Percentiles rank a stretch among this genome's conserved stretches.
Evolutionary conservation across 2,113 vertebrate species (phyloP).

Genomic region (Cephalopholis sonnerati): DNA sequence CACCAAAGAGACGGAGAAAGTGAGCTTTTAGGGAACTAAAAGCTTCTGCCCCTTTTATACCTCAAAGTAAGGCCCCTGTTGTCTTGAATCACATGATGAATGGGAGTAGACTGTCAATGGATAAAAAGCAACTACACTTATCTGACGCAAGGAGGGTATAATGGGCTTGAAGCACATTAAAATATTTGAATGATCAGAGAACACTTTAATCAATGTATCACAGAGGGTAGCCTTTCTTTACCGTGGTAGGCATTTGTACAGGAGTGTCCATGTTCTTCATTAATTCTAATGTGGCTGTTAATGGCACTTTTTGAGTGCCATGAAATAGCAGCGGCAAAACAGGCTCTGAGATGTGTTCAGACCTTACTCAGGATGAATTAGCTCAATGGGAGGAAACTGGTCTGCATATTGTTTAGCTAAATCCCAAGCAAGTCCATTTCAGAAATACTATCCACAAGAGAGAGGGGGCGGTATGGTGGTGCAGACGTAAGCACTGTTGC

Average conservation of each 20-base stretch:
- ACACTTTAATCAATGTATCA: slow-evolving; percentile 57
- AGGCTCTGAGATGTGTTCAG: slow-evolving; percentile 18
- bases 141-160: slow-evolving; percentile 48
- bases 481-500: too few species aligned
- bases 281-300: slow-evolving; percentile 65
- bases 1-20: slow-evolving; percentile 39
- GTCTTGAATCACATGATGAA: slow-evolving; percentile 60
- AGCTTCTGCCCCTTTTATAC: slow-evolving; percentile 58
- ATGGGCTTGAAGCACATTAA: slow-evolving; percentile 65
- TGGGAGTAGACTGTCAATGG: slow-evolving; percentile 45
- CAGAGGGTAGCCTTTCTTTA: slow-evolving; percentile 42
- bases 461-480: too few species aligned
- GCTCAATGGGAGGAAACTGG: neutral
- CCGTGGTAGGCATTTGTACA: slow-evolving; percentile 34
- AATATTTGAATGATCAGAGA: slow-evolving; percentile 64
- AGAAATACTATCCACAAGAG: neutral
- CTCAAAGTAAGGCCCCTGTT: slow-evolving; percentile 55
- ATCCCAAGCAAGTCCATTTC: neutral
- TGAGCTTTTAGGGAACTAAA: slow-evolving; percentile 70
- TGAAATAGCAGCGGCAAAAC: slow-evolving; percentile 40
- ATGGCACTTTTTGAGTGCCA: slow-evolving; percentile 40
- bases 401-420: neutral
- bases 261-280: slow-evolving; percentile 51
- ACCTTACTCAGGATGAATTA: slow-evolving; percentile 27
- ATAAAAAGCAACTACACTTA: slow-evolving; percentile 56